Conservation (phyloP, 2,888 invertebrate genomes). For the Phengaris alcon region DNA sequence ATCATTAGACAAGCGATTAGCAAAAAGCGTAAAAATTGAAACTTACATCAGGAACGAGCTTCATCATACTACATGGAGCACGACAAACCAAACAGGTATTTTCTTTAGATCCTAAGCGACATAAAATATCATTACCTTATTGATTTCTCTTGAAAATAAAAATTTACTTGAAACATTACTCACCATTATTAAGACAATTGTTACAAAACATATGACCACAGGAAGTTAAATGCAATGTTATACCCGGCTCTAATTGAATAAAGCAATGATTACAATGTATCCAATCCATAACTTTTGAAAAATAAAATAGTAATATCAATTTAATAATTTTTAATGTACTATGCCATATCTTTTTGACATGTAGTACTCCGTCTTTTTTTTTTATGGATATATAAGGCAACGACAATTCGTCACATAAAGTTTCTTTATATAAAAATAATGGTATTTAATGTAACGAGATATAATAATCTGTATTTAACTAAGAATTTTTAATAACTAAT, state of each 20-base stretch:
- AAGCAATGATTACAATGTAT: constrained; percentile 77
- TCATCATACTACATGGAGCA: constrained; percentile 68
- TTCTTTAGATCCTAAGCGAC: constrained; percentile 60
- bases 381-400: not conserved
- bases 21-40: constrained; percentile 27
- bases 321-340: not conserved
- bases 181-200: constrained; percentile 68
- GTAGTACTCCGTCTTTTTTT: not conserved
- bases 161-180: constrained; percentile 36
- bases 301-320: constrained; percentile 5
- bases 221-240: constrained; percentile 70
- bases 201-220: constrained; percentile 78
- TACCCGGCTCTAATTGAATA: constrained; percentile 66
- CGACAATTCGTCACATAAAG: not conserved
- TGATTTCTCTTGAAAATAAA: constrained; percentile 22
- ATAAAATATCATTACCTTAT: not conserved
- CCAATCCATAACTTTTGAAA: constrained; percentile 64
- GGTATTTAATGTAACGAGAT: no score
- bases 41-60: constrained; percentile 71
- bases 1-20: no score
- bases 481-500: no score
- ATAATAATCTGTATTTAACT: no score
- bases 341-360: constrained; percentile 1
- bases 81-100: constrained; percentile 70
- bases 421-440: not conserved